Evolutionary conservation across 2,888 invertebrate genomes (phyloP).

Genomic region (Luffia ferchaultella): DNA sequence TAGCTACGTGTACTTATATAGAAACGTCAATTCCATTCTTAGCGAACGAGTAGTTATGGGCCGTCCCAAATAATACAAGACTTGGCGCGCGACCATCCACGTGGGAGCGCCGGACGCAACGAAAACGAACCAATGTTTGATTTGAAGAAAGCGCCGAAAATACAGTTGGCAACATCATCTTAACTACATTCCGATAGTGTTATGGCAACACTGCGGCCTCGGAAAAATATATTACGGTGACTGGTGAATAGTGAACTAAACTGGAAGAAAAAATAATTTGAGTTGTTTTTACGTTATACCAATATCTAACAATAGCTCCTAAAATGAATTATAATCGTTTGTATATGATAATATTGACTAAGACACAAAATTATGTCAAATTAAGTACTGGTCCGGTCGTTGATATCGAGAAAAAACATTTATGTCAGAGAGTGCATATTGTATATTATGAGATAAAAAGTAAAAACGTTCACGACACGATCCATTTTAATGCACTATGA

Average conservation of each 20-base stretch:
- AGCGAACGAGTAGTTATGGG: constrained; percentile 3
- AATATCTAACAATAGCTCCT: no score
- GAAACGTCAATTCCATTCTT: neutral
- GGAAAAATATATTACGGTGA: neutral
- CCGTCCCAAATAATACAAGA: constrained; percentile 13
- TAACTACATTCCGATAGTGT: no score
- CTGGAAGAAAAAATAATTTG: no score
- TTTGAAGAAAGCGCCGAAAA: no score
- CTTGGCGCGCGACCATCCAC: constrained; percentile 28
- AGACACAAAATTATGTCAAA: no score
- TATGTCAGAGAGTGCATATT: constrained; percentile 1
- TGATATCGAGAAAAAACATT: no score
- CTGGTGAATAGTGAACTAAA: constrained; percentile 16
- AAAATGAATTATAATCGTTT: no score
- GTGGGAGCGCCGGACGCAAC: no score
- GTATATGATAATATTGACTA: no score
- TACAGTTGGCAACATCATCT: no score
- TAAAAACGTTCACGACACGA: neutral
- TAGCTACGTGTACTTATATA: neutral
- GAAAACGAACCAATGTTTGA: no score
- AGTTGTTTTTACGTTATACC: no score
- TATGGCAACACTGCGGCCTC: neutral
- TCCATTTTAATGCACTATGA: neutral
- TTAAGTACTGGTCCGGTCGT: constrained; percentile 12
- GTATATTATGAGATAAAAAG: neutral